A percentile compares a stretch with the other conserved stretches of the same genome.
Evolutionary conservation across 1,140 invertebrate genomes (phyloP).

Genomic region (Neodiprion fabricii): DNA sequence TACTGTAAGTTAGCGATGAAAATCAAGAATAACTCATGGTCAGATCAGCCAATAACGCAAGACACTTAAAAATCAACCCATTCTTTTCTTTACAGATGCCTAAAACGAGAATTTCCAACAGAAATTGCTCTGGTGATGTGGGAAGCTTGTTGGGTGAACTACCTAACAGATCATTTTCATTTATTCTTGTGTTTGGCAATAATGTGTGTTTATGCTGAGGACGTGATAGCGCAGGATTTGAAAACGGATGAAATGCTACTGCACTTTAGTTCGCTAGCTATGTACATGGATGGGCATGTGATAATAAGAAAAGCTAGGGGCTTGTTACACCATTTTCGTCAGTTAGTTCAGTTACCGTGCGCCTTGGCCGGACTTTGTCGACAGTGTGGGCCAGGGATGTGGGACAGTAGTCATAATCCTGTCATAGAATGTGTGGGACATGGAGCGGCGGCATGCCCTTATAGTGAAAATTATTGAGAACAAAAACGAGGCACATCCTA

Average conservation of each 20-base stretch:
- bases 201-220: constrained; percentile 89
- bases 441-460: constrained; percentile 47
- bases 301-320: constrained; percentile 92
- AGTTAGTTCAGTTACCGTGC: constrained; percentile 85
- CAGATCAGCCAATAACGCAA: constrained; percentile 19
- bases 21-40: constrained; percentile 11
- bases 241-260: constrained; percentile 92
- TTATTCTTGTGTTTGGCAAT: constrained; percentile 90
- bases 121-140: constrained; percentile 86
- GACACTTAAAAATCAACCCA: not conserved
- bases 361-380: constrained; percentile 86
- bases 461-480: constrained; percentile 48
- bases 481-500: not conserved
- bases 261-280: constrained; percentile 92
- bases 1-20: constrained; percentile 70
- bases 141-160: constrained; percentile 95
- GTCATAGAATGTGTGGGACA: constrained; percentile 74
- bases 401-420: constrained; percentile 88
- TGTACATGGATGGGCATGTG: constrained; percentile 94
- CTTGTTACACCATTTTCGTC: constrained; percentile 87
- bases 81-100: constrained; percentile 66
- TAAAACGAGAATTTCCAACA: constrained; percentile 90
- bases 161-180: constrained; percentile 92
- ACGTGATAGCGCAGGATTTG: constrained; percentile 88
- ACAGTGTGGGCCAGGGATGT: constrained; percentile 88